phyloP scores from a whole-genome alignment of 2,113 vertebrate species.

The Zosterops hypoxanthus region DNA sequence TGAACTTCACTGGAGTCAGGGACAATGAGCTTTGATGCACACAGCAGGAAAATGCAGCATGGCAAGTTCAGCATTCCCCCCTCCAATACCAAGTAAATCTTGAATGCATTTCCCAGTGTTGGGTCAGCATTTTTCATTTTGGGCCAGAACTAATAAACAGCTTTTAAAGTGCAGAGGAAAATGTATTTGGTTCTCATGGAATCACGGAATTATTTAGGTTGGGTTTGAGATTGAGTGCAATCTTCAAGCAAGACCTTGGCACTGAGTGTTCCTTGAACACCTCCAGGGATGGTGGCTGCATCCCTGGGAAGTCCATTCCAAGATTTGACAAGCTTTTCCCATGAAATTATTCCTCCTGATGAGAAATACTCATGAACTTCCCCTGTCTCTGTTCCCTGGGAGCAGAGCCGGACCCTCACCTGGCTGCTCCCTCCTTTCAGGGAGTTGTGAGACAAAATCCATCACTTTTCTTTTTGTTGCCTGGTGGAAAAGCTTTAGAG shows the following conservation, averaged over 20 bases:
- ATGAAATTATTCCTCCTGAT: not conserved
- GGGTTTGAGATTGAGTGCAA: rapidly evolving
- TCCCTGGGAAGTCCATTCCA: too few species aligned
- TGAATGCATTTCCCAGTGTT: not conserved
- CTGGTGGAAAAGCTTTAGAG: not conserved
- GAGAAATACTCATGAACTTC: not conserved
- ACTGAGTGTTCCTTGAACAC: not conserved
- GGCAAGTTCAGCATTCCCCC: not conserved
- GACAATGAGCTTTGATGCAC: not conserved
- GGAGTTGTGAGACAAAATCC: rapidly evolving
- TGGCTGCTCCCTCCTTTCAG: not conserved
- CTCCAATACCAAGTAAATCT: not conserved
- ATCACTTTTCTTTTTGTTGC: not conserved
- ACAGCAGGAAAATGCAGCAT: not conserved
- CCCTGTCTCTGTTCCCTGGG: rapidly evolving
- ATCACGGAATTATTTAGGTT: not conserved
- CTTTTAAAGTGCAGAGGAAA: not conserved
- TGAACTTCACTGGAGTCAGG: not conserved
- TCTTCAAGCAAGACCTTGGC: not conserved
- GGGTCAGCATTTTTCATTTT: not conserved
- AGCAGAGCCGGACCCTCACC: not conserved
- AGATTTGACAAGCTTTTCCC: too few species aligned
- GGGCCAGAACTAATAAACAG: not conserved
- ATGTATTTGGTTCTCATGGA: not conserved
- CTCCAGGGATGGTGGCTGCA: not conserved